These are phyloP conservation scores for Drosophila paramelanica DNA, from an alignment of 2,888 invertebrate genomes.

Conservation along the genomic window DNA sequence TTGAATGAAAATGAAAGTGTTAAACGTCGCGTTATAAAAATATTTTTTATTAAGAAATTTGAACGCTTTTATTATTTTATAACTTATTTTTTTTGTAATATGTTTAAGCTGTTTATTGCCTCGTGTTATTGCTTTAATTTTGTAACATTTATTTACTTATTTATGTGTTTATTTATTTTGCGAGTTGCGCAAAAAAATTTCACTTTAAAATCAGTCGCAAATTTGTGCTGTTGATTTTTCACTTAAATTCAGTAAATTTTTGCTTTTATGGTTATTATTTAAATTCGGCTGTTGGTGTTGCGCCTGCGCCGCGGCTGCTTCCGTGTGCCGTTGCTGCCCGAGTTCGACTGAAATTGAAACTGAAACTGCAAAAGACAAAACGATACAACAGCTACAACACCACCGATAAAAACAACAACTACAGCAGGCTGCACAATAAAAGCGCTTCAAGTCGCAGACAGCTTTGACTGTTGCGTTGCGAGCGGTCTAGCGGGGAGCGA, in stretches of 20 bases:
- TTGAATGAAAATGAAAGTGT: slow-evolving; percentile 76
- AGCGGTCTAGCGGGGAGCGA: slow-evolving; percentile 1
- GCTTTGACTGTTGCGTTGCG: slow-evolving; percentile 44
- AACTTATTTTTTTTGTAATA: not conserved
- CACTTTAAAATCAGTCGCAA: slow-evolving; percentile 49
- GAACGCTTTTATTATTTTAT: slow-evolving; percentile 16
- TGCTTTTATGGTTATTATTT: slow-evolving; percentile 8
- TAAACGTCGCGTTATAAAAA: slow-evolving; percentile 50
- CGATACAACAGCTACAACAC: slow-evolving; percentile 45
- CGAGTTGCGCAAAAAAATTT: slow-evolving; percentile 60
- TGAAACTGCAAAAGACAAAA: slow-evolving; percentile 76
- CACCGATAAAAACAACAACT: slow-evolving; percentile 24
- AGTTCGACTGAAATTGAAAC: slow-evolving; percentile 78
- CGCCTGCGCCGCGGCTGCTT: slow-evolving; percentile 67
- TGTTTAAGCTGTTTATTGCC: slow-evolving; percentile 38
- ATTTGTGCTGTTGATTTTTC: slow-evolving; percentile 29
- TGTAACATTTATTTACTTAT: slow-evolving; percentile 62
- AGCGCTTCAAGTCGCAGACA: slow-evolving; percentile 41
- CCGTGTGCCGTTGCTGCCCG: slow-evolving; percentile 77
- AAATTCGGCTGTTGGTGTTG: slow-evolving; percentile 16
- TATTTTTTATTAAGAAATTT: slow-evolving; percentile 26
- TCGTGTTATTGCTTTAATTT: slow-evolving; percentile 42
- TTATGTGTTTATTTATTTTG: slow-evolving; percentile 45
- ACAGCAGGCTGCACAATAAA: slow-evolving; percentile 34
- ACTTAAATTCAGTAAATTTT: slow-evolving; percentile 21